Evolutionary conservation across 2,888 invertebrate species (phyloP).

Genomic region (Drosophila fungiperda): DNA sequence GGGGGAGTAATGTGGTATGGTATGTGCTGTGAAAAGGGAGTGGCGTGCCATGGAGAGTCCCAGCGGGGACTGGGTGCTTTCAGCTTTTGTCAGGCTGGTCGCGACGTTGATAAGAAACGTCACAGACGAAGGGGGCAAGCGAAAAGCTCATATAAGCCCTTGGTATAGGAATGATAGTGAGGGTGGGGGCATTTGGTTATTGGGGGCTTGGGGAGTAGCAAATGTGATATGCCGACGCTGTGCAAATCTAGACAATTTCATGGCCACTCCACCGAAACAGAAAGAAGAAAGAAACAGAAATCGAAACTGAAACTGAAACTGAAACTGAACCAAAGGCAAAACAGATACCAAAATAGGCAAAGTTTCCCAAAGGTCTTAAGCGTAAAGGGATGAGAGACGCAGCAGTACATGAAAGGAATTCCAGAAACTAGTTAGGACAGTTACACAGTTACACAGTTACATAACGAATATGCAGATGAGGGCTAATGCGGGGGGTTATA

Average conservation of each 20-base stretch:
- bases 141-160: neutral
- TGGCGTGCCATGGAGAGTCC: neutral
- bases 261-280: conserved; percentile 18
- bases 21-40: too few species aligned
- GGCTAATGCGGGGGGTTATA: neutral
- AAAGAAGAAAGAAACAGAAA: neutral
- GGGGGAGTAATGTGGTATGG: too few species aligned
- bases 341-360: neutral
- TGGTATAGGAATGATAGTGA: neutral
- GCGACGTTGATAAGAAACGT: conserved; percentile 8
- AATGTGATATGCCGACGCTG: conserved; percentile 4
- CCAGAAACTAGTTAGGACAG: conserved; percentile 7
- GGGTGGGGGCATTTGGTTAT: neutral
- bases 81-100: conserved; percentile 5
- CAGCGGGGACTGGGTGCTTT: conserved; percentile 5
- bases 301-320: conserved; percentile 3
- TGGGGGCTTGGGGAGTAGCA: neutral
- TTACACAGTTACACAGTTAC: conserved; percentile 6
- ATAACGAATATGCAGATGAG: conserved; percentile 11
- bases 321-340: conserved; percentile 1
- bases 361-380: conserved; percentile 11
- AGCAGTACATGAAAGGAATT: conserved; percentile 1
- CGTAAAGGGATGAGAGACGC: conserved; percentile 3
- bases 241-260: conserved; percentile 50
- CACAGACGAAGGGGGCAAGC: neutral